phyloP scores from a whole-genome alignment of 53 echinoderm and acorn worm genomes.

The Holothuria leucospilota region DNA sequence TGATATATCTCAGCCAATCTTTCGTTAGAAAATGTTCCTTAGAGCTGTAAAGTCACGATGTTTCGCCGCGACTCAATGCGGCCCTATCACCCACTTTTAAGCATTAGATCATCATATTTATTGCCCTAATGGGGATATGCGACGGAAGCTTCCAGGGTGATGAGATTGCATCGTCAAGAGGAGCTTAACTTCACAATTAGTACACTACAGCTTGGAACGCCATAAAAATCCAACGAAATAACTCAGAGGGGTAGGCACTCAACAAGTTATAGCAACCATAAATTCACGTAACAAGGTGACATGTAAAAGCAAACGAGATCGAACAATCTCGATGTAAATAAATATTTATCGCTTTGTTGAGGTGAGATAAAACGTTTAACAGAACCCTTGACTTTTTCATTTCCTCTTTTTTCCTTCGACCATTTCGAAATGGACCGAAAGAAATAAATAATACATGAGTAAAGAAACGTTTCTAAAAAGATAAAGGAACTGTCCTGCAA shows the following conservation, averaged over 20 bases:
- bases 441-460: too few relatives aligned
- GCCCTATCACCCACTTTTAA: conserved; percentile 17
- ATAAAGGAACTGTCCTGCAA: too few relatives aligned
- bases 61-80: not conserved
- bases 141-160: conserved; percentile 27
- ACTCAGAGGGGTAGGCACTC: conserved; percentile 5
- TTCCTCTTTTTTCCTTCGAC: too few relatives aligned
- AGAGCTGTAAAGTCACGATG: too few relatives aligned
- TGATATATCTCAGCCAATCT: too few relatives aligned
- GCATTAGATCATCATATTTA: conserved; percentile 42
- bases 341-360: conserved; percentile 24
- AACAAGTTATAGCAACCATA: too few relatives aligned
- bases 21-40: too few relatives aligned
- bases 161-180: conserved; percentile 9
- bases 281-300: too few relatives aligned
- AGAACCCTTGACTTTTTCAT: not conserved
- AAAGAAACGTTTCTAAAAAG: too few relatives aligned
- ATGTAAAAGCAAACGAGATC: not conserved
- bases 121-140: conserved; percentile 50
- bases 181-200: too few relatives aligned
- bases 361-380: not conserved
- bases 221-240: conserved; percentile 24
- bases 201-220: conserved; percentile 17
- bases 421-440: too few relatives aligned
- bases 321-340: conserved; percentile 31